Conservation (phyloP, 1,140 invertebrate species). For the Conus ventricosus region DNA sequence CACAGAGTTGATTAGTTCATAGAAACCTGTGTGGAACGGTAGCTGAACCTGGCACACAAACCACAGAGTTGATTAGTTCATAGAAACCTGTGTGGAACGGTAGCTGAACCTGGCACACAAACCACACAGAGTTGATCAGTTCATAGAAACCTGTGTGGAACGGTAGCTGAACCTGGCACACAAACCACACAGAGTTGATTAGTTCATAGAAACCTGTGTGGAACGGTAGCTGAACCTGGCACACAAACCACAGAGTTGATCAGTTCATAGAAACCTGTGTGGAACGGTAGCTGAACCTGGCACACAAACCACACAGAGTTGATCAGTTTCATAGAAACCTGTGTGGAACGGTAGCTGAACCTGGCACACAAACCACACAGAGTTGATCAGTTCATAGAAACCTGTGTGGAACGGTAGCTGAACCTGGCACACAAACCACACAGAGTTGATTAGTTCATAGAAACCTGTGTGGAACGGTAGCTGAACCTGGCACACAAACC, state of each 20-base stretch:
- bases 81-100: slow-evolving; percentile 87
- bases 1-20: slow-evolving; percentile 29
- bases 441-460: neutral
- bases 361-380: slow-evolving; percentile 7
- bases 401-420: neutral
- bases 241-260: slow-evolving; percentile 53
- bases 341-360: neutral
- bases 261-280: too few species aligned
- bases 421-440: slow-evolving; percentile 27
- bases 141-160: too few species aligned
- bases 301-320: neutral
- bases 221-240: slow-evolving; percentile 98
- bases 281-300: neutral
- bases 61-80: neutral
- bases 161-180: slow-evolving; percentile 9
- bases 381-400: too few species aligned
- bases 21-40: too few species aligned
- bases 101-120: slow-evolving; percentile 94
- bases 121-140: slow-evolving; percentile 43
- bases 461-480: slow-evolving; percentile 92
- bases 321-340: too few species aligned
- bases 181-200: neutral
- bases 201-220: slow-evolving; percentile 80
- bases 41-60: slow-evolving; percentile 20
- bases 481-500: slow-evolving; percentile 89